Conservation (phyloP, 2,113 vertebrate species). For the Clinocottus analis region DNA sequence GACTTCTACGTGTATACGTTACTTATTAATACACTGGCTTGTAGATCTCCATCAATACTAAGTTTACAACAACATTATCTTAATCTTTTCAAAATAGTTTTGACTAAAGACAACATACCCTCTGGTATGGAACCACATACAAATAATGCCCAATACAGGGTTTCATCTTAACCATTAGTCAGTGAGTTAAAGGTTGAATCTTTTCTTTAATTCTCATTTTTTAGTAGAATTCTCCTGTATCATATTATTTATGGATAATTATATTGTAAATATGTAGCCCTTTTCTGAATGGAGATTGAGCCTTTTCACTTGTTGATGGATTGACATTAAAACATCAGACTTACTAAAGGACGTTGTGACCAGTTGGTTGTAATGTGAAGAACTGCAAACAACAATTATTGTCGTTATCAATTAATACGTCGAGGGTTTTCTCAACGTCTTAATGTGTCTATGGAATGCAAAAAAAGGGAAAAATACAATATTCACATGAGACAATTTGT, state of each 20-base stretch:
- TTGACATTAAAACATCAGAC: background rate
- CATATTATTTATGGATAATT: background rate
- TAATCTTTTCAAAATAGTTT: background rate
- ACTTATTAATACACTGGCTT: background rate
- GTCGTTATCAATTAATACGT: background rate
- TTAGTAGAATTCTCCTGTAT: no score
- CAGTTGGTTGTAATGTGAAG: background rate
- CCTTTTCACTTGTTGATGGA: background rate
- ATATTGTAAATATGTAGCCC: background rate
- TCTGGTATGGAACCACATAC: no score
- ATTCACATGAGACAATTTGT: background rate
- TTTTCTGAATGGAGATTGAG: background rate
- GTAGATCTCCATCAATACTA: background rate
- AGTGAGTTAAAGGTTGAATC: no score
- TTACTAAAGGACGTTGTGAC: background rate
- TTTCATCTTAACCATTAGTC: background rate
- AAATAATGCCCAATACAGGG: background rate
- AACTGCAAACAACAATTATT: background rate
- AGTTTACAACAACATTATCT: background rate
- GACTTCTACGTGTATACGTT: background rate
- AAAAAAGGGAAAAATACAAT: background rate
- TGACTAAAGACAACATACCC: background rate
- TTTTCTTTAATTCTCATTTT: background rate
- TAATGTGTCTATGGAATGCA: background rate
- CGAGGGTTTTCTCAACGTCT: background rate